A percentile compares a stretch with the other conserved stretches of the same genome.
Conservation (phyloP, 2,797 vertebrate species). For the Botia almorhae region DNA sequence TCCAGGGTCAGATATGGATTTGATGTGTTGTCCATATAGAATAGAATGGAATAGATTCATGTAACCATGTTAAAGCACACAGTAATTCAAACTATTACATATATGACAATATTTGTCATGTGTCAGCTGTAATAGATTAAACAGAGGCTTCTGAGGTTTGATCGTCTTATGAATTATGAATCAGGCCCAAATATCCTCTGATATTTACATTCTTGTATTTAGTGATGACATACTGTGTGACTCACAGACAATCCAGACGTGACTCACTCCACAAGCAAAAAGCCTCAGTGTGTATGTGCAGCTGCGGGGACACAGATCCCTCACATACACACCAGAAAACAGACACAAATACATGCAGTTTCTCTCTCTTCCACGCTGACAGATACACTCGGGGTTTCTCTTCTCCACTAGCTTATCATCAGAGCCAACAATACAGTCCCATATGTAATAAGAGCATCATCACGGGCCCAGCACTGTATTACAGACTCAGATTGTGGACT, state of each 20-base stretch:
- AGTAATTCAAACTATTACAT: neutral
- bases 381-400: slow-evolving; percentile 32
- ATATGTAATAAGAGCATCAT: slow-evolving; percentile 75
- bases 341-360: neutral
- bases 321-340: neutral
- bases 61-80: neutral
- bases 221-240: slow-evolving; percentile 20
- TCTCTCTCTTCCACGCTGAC: slow-evolving; percentile 31
- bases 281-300: too few species aligned
- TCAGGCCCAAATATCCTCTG: neutral
- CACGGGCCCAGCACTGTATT: slow-evolving; percentile 74
- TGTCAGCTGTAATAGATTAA: neutral
- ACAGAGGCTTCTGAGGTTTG: neutral
- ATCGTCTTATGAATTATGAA: neutral
- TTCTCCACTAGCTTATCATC: slow-evolving; percentile 70
- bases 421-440: slow-evolving; percentile 75
- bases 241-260: neutral
- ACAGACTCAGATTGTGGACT: slow-evolving; percentile 76
- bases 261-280: slow-evolving; percentile 24
- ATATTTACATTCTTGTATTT: slow-evolving; percentile 24
- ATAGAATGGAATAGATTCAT: neutral
- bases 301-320: neutral
- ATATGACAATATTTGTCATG: neutral
- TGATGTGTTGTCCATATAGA: too few species aligned
- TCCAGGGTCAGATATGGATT: too few species aligned